phyloP scores from a whole-genome alignment of 2,797 vertebrate genomes.

The Syngnathus rostellatus region DNA sequence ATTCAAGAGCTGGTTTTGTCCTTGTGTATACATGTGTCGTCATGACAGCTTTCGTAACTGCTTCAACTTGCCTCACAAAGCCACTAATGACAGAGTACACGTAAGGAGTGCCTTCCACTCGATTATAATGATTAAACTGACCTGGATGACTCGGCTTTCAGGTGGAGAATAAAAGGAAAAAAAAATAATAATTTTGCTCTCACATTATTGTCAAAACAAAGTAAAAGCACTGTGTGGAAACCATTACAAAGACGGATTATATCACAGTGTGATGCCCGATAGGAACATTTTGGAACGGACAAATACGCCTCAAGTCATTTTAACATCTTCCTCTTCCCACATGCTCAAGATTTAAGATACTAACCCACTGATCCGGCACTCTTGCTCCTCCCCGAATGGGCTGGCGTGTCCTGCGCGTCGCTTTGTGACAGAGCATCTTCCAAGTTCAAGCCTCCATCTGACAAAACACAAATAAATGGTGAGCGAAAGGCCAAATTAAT shows the following conservation, averaged over 20 bases:
- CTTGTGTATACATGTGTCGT: conserved; percentile 37
- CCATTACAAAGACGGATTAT: not conserved
- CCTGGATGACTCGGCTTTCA: conserved; percentile 28
- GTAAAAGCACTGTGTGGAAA: not conserved
- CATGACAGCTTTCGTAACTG: conserved; percentile 31
- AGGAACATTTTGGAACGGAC: not conserved
- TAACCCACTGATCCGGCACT: conserved; percentile 5
- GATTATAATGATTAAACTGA: conserved; percentile 38
- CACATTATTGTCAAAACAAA: conserved; percentile 14
- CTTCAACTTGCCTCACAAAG: conserved; percentile 40
- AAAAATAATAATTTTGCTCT: not conserved
- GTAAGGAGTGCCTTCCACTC: conserved; percentile 20
- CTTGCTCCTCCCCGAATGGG: not conserved
- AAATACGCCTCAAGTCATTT: not conserved
- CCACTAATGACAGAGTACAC: conserved; percentile 35
- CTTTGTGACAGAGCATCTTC: not conserved
- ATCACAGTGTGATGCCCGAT: not conserved
- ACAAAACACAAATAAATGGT: conserved; percentile 13
- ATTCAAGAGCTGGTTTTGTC: conserved; percentile 17
- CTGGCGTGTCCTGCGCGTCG: fast-evolving
- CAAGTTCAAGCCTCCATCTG: not conserved
- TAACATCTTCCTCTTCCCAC: not conserved
- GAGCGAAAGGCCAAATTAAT: conserved; percentile 17
- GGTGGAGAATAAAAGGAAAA: conserved; percentile 8
- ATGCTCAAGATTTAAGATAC: conserved; percentile 10